Base-by-base conservation (phyloP, 2,888 invertebrate species). In the Octodonta nipae region DNA sequence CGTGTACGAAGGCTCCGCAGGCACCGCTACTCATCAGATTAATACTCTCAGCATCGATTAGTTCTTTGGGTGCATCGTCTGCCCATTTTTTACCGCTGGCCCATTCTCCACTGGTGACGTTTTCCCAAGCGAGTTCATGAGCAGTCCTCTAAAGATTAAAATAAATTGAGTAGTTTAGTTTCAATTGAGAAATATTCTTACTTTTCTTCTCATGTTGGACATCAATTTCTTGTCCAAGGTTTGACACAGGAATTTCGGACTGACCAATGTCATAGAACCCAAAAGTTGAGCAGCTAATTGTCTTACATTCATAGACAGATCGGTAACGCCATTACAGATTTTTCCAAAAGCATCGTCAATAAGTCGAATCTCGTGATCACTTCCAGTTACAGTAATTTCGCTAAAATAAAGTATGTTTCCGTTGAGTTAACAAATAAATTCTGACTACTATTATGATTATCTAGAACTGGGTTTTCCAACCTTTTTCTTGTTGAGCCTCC, bases 1-100 rank as follows among this genome's bases (percentile, higher is more conserved):
- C 96, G 59, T 96, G 93, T 40, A 98, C 92, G 61, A 96, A 87
- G 30, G 96, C 96, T 0, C 96, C 96, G 61, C 95, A 96, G 1
- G 96, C 89, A 0, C 95, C 95, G 45, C 87, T 87, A 13, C 81
- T 82, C 64, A 92, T 85, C 44, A 93, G 67, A 31, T 72, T 79
- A 10, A 84, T 73, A 34, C 70, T 71, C 10, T 80, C 78, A 34
- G 83, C 80, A 60, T 86, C 75, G 7, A 83, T 54, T 14, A 70
- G 61, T 54, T 84, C 84, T 45, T 75, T 72, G 0, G 85, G 84
- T 1, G 78, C 77, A 63, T 87, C 86, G 52, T 89, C 83, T 15
- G 78, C 78, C 70, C 89, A 88, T 44, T 84, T 84, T 58, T 86
- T 82, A 35, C 91, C 92, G 44, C 84, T 80, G 0, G 88, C 79